Conservation (phyloP, 2,797 vertebrate genomes). For the Sardinella longiceps region DNA sequence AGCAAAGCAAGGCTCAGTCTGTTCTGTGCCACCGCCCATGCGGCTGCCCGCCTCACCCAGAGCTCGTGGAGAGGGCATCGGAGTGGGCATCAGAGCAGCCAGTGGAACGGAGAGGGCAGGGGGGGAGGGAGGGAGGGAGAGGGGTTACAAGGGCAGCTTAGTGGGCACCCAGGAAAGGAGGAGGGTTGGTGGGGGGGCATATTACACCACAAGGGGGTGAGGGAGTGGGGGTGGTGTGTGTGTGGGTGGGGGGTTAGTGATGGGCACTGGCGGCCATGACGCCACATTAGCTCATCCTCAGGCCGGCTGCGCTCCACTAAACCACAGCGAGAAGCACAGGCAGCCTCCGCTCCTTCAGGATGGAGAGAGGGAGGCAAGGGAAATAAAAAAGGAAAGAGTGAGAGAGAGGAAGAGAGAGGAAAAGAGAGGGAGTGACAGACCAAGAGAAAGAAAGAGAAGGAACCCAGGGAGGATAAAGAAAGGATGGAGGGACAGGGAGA, state of each 20-base stretch:
- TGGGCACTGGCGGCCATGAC: constrained; percentile 42
- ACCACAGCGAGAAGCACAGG: constrained; percentile 38
- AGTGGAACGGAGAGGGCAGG: constrained; percentile 49
- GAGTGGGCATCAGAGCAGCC: not conserved
- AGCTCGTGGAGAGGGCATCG: not conserved
- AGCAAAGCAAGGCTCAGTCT: constrained; percentile 29
- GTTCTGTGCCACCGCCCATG: constrained; percentile 33
- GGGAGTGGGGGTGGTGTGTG: constrained; percentile 43
- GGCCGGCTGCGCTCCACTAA: constrained; percentile 51
- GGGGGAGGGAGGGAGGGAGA: constrained; percentile 59
- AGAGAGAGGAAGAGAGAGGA: not conserved
- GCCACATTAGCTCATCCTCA: constrained; percentile 66
- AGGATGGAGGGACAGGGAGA: not conserved
- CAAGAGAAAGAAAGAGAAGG: too few species aligned
- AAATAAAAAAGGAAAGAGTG: not conserved
- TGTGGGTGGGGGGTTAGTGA: constrained; percentile 44
- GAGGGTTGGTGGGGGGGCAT: constrained; percentile 45
- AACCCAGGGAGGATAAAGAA: too few species aligned
- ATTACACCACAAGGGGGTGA: constrained; percentile 40
- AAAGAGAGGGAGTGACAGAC: too few species aligned
- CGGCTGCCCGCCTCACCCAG: not conserved
- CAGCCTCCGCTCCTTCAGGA: constrained; percentile 31
- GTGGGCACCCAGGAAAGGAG: not conserved
- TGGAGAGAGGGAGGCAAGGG: constrained; percentile 20
- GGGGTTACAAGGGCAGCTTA: not conserved